Evolutionary conservation across 2,888 invertebrate species (phyloP), one percentile per base, ranked within the genome.

Genomic region (Bombylius discolor): DNA sequence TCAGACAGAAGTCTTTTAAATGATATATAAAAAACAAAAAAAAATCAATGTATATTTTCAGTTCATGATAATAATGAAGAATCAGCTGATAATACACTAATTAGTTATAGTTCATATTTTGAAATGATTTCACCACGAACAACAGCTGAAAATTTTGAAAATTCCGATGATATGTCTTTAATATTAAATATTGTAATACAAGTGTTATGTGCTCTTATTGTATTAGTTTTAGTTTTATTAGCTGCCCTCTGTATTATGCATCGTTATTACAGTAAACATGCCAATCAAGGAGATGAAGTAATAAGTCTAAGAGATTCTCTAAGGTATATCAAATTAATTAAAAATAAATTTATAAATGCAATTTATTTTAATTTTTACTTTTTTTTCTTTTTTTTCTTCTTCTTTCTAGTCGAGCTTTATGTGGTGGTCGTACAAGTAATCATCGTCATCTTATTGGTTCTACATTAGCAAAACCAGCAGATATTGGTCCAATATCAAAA

Each of bases 401-500:
- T 45, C 3, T 14, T 61, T 53, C 31, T 51, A 72, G 74, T 52
- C 66, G 69, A 45, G 72, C 70, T 6, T 62, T 74, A 9, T 74
- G 74, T 59, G 73, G 74, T 52, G 72, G 74, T 13, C 70, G 72
- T 9, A 68, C 68, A 6, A 68, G 69, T 58, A 77, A 81, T 66
- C 84, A 82, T 68, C 80, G 85, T 65, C 83, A 83, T 66, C 74
- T 86, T 32, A 79, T 85, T 59, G 87, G 79, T 60, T 66, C 72
- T 5, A 66, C 69, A 6, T 66, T 71, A 56, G 78, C 83, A 2
- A 83, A 83, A 64, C 88, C 89, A 4, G 87, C 90, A 1, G 89
- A 89, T 69, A 82, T 89, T 77, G 85, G 87, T 42, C 89, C 93
- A 0, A 85, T 93, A 64, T 77, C 83, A 3, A 83, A 82, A 64